Percentiles rank a stretch among this genome's conserved stretches.
Evolutionary conservation across 1,140 invertebrate genomes (phyloP).

Genomic region (Calycopis cecrops): DNA sequence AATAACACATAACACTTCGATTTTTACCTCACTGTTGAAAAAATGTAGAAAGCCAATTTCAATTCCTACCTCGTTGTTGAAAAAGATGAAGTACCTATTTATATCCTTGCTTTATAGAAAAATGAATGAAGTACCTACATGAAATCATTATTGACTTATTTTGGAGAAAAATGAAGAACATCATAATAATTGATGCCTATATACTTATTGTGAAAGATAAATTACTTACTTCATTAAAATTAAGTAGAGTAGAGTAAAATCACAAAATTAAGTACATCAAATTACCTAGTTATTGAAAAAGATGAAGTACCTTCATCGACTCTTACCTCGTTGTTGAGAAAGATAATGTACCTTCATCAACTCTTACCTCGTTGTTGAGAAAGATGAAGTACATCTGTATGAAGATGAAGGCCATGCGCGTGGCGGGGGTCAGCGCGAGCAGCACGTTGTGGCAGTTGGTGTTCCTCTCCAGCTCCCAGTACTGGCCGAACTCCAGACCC

Average conservation of each 20-base stretch:
- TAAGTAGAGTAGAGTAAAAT: no score
- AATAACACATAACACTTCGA: no score
- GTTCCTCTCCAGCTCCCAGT: conserved; percentile 90
- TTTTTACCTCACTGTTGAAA: conserved; percentile 76
- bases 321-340: conserved; percentile 76
- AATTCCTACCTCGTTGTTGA: conserved; percentile 88
- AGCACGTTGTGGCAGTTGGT: conserved; percentile 92
- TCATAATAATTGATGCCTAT: no score
- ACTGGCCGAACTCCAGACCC: conserved; percentile 94
- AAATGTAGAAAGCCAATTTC: background rate
- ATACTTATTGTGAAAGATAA: no score
- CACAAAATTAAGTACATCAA: no score
- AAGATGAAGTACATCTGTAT: conserved; percentile 98
- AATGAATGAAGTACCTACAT: no score
- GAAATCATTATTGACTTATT: no score
- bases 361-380: conserved; percentile 89
- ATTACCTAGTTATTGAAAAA: no score
- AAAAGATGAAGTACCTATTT: conserved; percentile 97
- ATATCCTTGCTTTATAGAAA: no score
- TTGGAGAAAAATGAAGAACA: no score
- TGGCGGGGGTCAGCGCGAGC: conserved; percentile 89
- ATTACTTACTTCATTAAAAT: no score
- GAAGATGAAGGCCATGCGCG: conserved; percentile 94
- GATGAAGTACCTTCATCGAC: background rate
- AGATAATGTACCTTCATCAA: background rate